Evolutionary conservation across 1,140 invertebrate genomes (phyloP).

Genomic region (Agrilus planipennis): DNA sequence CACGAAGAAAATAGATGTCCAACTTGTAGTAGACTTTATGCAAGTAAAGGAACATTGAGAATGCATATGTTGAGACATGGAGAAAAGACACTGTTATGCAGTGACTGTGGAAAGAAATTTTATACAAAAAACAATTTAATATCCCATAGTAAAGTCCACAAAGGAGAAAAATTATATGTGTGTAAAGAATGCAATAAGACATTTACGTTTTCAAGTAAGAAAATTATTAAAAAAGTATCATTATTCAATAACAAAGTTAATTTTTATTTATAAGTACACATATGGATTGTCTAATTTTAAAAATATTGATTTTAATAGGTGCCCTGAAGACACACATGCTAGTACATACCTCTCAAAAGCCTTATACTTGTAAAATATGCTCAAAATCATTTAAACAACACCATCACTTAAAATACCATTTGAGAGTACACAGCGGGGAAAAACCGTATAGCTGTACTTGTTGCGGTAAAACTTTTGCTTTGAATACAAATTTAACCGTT

Average conservation of each 20-base stretch:
- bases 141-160: slow-evolving; percentile 18
- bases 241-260: too few relatives aligned
- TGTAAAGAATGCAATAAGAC: slow-evolving; percentile 6
- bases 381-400: slow-evolving; percentile 34
- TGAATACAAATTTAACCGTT: slow-evolving; percentile 33
- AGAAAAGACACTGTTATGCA: slow-evolving; percentile 17
- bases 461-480: slow-evolving; percentile 35
- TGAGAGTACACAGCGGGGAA: slow-evolving; percentile 38
- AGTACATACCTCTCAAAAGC: slow-evolving; percentile 38
- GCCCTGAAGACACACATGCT: slow-evolving; percentile 35
- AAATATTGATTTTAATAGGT: too few relatives aligned
- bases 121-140: slow-evolving; percentile 15
- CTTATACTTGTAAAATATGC: slow-evolving; percentile 36
- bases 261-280: too few relatives aligned
- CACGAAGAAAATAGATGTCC: slow-evolving; percentile 9
- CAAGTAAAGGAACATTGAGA: slow-evolving; percentile 15
- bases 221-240: too few relatives aligned
- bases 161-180: slow-evolving; percentile 1
- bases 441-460: slow-evolving; percentile 35
- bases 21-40: slow-evolving; percentile 14
- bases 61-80: slow-evolving; percentile 17
- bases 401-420: slow-evolving; percentile 35
- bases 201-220: too few relatives aligned
- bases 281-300: too few relatives aligned
- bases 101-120: slow-evolving; percentile 18